These are phyloP conservation scores for Phenganax marumi DNA, from an alignment of 92 coral and sea anemone genomes.

Conservation along the genomic window DNA sequence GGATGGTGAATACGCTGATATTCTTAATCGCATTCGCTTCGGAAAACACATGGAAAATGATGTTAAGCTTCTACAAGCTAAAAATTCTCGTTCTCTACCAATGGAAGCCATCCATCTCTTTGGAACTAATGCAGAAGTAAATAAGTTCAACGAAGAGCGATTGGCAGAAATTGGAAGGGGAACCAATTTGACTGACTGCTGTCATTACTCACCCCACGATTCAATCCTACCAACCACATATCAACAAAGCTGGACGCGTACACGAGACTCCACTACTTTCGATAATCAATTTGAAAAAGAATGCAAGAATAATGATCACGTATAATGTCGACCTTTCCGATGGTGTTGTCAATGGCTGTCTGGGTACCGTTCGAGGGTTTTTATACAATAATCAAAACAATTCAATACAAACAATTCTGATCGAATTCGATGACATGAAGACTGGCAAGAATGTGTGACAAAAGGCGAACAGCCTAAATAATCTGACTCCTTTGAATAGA, in stretches of 20 bases:
- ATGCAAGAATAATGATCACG: neutral
- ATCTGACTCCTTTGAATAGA: neutral
- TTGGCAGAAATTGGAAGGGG: neutral
- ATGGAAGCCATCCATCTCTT: constrained; percentile 1
- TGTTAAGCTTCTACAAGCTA: constrained; percentile 27
- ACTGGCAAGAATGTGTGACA: neutral
- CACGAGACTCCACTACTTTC: neutral
- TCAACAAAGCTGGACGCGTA: neutral
- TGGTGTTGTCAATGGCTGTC: neutral
- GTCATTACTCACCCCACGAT: constrained; percentile 4
- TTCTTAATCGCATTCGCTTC: constrained; percentile 35
- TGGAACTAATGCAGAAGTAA: neutral
- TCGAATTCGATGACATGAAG: neutral
- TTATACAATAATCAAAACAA: neutral
- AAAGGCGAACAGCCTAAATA: neutral
- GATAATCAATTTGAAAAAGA: neutral
- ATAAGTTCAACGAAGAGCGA: neutral
- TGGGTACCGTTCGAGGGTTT: neutral
- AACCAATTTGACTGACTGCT: neutral
- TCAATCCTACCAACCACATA: neutral
- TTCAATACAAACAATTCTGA: neutral
- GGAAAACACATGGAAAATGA: constrained; percentile 28
- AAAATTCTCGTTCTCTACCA: constrained; percentile 8
- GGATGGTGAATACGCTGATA: constrained; percentile 34
- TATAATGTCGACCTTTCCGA: neutral